Percentiles rank a stretch among this genome's conserved stretches.
Conservation (phyloP, 2,797 vertebrate species). For the Macropodus opercularis region DNA sequence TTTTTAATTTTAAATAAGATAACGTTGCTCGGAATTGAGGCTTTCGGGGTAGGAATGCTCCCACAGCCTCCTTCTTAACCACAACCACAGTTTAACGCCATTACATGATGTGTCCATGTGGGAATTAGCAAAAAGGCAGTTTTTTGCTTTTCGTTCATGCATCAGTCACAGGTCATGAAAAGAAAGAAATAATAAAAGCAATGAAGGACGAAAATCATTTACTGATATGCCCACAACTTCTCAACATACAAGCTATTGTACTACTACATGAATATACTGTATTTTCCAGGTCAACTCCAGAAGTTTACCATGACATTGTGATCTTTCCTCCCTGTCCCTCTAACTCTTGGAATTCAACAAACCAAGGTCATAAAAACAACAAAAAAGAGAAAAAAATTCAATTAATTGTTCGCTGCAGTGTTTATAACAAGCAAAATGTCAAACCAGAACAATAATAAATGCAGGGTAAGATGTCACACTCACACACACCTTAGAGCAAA, state of each 20-base stretch:
- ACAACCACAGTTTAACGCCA: not conserved
- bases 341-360: constrained; percentile 10
- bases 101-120: not conserved
- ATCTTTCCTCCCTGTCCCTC: not conserved
- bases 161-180: not conserved
- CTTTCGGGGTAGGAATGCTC: not conserved
- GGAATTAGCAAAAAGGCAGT: not conserved
- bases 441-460: constrained; percentile 45
- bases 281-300: not conserved
- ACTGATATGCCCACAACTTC: not conserved
- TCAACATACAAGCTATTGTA: not conserved
- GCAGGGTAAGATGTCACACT: constrained; percentile 21
- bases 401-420: constrained; percentile 24
- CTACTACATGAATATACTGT: too few relatives aligned
- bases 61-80: not conserved
- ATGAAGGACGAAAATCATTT: not conserved
- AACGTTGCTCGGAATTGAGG: not conserved
- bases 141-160: not conserved
- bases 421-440: constrained; percentile 49
- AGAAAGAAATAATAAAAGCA: not conserved
- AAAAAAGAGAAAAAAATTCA: constrained; percentile 26
- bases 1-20: not conserved
- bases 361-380: constrained; percentile 34
- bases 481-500: constrained; percentile 5
- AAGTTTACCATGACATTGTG: constrained; percentile 9